Percentiles rank a stretch among this genome's conserved stretches.
Evolutionary conservation across 2,113 vertebrate genomes (phyloP).

Genomic region (Nycticorax nycticorax): DNA sequence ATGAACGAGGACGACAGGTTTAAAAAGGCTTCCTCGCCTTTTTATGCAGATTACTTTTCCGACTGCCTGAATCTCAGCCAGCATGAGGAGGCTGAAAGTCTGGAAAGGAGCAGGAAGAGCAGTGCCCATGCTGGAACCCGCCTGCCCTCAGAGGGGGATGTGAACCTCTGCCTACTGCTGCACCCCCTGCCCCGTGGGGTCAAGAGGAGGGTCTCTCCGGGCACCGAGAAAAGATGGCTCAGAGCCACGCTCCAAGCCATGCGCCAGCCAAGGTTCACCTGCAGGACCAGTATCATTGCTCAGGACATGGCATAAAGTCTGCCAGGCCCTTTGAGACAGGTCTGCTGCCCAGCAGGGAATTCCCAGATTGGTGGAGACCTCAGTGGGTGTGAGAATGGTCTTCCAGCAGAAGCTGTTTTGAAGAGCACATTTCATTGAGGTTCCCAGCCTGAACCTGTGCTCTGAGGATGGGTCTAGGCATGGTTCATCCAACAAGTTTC

Average conservation of each 20-base stretch:
- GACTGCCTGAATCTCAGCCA: constrained; percentile 32
- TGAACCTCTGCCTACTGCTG: neutral
- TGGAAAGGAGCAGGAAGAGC: neutral
- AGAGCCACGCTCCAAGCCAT: neutral
- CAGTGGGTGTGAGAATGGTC: neutral
- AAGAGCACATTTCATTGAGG: neutral
- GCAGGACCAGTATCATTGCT: neutral
- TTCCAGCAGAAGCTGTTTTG: neutral
- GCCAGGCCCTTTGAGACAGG: neutral
- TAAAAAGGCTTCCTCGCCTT: constrained; percentile 37
- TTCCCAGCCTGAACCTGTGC: neutral
- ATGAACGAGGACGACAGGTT: constrained; percentile 46
- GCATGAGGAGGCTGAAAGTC: neutral
- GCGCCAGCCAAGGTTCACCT: neutral
- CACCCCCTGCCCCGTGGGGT: no score
- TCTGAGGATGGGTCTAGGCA: fast-evolving
- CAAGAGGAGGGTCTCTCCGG: neutral
- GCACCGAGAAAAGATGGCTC: neutral
- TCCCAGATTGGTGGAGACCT: neutral
- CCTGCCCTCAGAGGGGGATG: neutral
- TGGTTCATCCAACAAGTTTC: neutral
- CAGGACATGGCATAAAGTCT: neutral
- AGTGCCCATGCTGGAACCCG: neutral
- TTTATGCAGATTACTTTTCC: constrained; percentile 52
- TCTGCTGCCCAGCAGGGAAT: neutral